These are phyloP conservation scores for Drosophila lutescens DNA, from an alignment of 2,888 invertebrate genomes.

Conservation along the genomic window DNA sequence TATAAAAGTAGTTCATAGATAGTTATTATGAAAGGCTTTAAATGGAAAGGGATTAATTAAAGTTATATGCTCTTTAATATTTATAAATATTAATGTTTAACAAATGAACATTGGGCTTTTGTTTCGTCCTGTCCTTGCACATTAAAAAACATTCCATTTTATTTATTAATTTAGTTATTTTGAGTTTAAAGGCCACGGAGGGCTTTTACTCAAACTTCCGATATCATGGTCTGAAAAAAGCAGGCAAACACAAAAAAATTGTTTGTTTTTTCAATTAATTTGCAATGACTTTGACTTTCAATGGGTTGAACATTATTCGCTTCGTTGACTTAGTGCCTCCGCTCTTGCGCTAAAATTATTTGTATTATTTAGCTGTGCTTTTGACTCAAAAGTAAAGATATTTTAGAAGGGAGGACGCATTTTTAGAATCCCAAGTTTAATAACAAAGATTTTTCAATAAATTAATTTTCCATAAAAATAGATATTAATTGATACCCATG, in stretches of 20 bases:
- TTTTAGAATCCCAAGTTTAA: too few species aligned
- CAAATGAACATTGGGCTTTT: background rate
- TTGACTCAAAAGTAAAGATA: too few species aligned
- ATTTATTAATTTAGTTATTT: background rate
- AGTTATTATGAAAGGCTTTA: too few species aligned
- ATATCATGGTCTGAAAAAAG: background rate
- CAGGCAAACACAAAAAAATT: background rate
- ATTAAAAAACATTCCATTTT: background rate
- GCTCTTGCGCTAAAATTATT: background rate
- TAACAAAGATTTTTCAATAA: too few species aligned
- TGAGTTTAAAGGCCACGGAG: background rate
- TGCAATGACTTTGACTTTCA: slow-evolving; percentile 3
- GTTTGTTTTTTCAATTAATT: slow-evolving; percentile 2
- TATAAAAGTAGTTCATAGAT: too few species aligned
- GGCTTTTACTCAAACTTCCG: background rate
- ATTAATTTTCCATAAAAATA: too few species aligned
- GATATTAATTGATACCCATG: too few species aligned
- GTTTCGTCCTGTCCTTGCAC: background rate
- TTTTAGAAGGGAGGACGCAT: too few species aligned
- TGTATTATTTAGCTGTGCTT: too few species aligned
- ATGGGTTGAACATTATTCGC: background rate
- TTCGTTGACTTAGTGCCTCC: background rate
- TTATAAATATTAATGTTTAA: too few species aligned
- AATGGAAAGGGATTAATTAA: too few species aligned
- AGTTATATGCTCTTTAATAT: too few species aligned